Evolutionary conservation across 1,140 invertebrate genomes (phyloP), one percentile per base, ranked within the genome.

Genomic region (Phenacoccus solenopsis): DNA sequence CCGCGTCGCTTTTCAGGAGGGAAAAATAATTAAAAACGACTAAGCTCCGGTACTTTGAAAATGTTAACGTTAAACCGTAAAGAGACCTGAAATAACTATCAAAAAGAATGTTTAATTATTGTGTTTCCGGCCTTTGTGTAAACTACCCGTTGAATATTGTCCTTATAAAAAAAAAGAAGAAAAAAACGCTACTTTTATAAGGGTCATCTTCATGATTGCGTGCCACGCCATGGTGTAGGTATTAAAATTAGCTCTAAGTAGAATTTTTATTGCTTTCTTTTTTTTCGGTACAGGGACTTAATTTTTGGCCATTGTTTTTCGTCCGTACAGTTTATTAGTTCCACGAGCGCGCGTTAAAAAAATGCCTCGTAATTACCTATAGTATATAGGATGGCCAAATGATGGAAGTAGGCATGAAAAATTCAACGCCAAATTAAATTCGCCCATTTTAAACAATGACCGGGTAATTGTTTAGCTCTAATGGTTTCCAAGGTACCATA

Each of bases 131-230:
- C 59, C 59, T 64, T 64, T 64, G 59, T 64, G 59, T 64, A 64
- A 64, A 64, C 59, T 64, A 64, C 59, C 59, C 59, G 59, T 64
- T 64, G 59, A 64, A 64, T 64, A 64, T 64, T 64, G 59, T 64
- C 59, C 59, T 64, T 64, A 64, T 25, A 24, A 59, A 59, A 59
- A 22, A 16, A 22, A 59, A 20, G n/a, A 59, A 59, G 56, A 64
- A 24, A 64, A 64, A 64, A 64, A 49, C 13, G 21, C 59, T 64
- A 64, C 59, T 64, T 49, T 64, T 10, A 64, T 64, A 64, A 64
- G 59, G 59, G 59, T 64, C 59, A 64, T 64, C 59, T 64, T 64
- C 59, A 64, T 64, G 21, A 64, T 64, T 64, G 59, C 59, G 59
- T 64, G 59, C n/a, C n/a, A n/a, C 59, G 59, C 59, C 25, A 25